A percentile compares a stretch with the other conserved stretches of the same genome.
Conservation (phyloP, 2,888 invertebrate genomes). For the Apodemia mormo region DNA sequence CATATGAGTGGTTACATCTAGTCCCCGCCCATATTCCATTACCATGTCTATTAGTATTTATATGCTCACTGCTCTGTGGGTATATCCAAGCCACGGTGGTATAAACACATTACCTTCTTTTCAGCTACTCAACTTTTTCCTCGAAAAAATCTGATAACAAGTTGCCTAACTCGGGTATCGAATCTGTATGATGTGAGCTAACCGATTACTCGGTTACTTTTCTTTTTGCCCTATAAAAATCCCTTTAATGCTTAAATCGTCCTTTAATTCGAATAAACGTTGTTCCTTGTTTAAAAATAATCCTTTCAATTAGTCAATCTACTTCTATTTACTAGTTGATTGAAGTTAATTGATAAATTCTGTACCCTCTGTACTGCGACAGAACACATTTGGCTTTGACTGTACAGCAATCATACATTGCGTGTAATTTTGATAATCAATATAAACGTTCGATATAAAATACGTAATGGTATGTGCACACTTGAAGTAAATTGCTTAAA, state of each 20-base stretch:
- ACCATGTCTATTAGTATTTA: no score
- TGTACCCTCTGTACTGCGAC: background rate
- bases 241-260: slow-evolving; percentile 4
- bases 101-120: no score
- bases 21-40: no score
- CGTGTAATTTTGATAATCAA: background rate
- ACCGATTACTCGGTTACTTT: background rate
- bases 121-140: no score
- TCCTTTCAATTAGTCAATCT: slow-evolving; percentile 61
- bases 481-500: background rate
- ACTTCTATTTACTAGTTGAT: slow-evolving; percentile 50
- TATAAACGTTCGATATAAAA: background rate
- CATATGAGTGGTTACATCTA: no score
- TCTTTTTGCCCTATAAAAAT: background rate
- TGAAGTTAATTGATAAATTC: slow-evolving; percentile 50
- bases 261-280: slow-evolving; percentile 37
- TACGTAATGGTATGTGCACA: background rate
- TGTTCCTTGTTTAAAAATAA: slow-evolving; percentile 61
- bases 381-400: background rate
- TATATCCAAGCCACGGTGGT: no score
- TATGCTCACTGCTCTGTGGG: no score
- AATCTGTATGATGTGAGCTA: no score
- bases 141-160: no score
- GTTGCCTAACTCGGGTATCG: no score
- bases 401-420: background rate